phyloP scores from a whole-genome alignment of 2,888 invertebrate genomes.

The Amblyjoppa proteus region DNA sequence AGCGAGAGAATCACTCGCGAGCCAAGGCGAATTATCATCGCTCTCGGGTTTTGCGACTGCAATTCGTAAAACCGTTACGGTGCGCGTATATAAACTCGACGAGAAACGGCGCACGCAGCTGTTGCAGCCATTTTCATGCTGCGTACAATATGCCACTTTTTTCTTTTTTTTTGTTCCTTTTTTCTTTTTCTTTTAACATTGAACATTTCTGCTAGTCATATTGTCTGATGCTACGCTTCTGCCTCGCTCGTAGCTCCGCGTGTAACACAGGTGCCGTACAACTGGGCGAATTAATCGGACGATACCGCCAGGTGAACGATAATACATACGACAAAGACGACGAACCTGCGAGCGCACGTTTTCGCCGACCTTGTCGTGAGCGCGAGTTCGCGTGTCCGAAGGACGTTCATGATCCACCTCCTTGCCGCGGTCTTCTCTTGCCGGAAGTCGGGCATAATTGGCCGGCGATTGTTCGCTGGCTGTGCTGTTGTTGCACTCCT shows the following conservation, averaged over 20 bases:
- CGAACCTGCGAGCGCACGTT: constrained; percentile 5
- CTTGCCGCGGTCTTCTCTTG: constrained; percentile 14
- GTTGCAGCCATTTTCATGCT: neutral
- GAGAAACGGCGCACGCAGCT: neutral
- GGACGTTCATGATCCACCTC: constrained; percentile 46
- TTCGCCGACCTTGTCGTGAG: constrained; percentile 49
- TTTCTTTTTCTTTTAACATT: neutral
- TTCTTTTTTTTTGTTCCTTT: neutral
- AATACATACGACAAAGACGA: neutral
- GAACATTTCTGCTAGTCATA: neutral
- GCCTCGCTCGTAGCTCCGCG: neutral
- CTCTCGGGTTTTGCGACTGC: constrained; percentile 1
- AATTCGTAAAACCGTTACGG: constrained; percentile 9
- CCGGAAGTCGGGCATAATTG: constrained; percentile 57
- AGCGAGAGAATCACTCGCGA: constrained; percentile 14
- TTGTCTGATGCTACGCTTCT: neutral
- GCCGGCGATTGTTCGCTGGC: neutral
- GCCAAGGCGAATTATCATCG: constrained; percentile 18
- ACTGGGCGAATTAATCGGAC: neutral
- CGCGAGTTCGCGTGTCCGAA: constrained; percentile 52
- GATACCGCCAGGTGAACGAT: constrained; percentile 3
- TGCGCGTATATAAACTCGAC: neutral
- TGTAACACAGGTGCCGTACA: neutral
- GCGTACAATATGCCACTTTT: neutral
- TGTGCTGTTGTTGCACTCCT: constrained; percentile 10